Evolutionary conservation across 1,140 invertebrate genomes (phyloP), one percentile per base, ranked within the genome.

Genomic region (Acromyrmex heyeri): DNA sequence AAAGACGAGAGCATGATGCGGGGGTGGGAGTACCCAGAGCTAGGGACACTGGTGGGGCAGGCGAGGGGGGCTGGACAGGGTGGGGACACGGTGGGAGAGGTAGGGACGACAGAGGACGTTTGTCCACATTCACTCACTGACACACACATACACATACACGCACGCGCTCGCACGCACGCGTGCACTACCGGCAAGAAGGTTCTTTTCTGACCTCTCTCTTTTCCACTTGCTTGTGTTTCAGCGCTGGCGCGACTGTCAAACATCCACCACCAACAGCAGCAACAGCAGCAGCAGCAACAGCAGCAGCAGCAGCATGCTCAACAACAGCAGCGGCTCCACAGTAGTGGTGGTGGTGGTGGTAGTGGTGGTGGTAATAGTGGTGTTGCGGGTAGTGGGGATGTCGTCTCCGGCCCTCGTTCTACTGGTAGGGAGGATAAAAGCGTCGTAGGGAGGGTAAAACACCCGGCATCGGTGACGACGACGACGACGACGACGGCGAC

Each of bases 221-320:
- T 94, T 91, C 86, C 88, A 90, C 90, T 92, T 90, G 90, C 75
- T 83, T 93, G 87, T 94, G 93, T 95, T 95, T 83, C 94, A 95
- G 95, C 95, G 90, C 92, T 95, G 91, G 93, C 94, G 91, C 94
- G 94, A 94, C 93, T 95, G 92, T 95, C 95, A 92, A 93, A 90
- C 91, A 91, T 93, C 90, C 93, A 93, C 81, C 92, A 92, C 62
- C 93, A 89, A 64, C 89, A 91, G 65, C 90, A 91, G 64, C 86
- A 91, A 53, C 90, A 73, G 90, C 92, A 89, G 64, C 91, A 90
- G 67, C 85, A 86, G 85, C 73, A 87, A 2, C 92, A 89, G 72
- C 91, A 57, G 55, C 62, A 65, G 87, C 87, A 88, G 86, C 65
- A 65, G 87, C 86, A 88, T 86, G 75, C 61, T 67, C 67, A 61